phyloP scores from a whole-genome alignment of 2,888 invertebrate genomes.

The Cryptocephalus primarius region DNA sequence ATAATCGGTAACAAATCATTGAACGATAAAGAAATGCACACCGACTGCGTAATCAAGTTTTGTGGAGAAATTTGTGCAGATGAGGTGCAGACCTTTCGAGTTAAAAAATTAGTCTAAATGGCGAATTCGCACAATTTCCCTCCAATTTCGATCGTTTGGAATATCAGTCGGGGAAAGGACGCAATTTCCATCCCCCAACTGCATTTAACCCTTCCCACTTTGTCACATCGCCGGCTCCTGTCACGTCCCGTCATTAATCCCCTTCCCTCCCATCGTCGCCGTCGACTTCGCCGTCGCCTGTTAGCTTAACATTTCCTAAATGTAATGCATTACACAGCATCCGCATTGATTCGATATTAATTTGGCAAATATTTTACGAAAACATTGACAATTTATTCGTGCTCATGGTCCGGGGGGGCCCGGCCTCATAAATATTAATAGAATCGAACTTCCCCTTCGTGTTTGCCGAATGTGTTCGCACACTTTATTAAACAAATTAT shows the following conservation, averaged over 20 bases:
- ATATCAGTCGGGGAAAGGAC: too few relatives aligned
- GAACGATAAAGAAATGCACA: too few relatives aligned
- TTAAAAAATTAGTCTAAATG: too few relatives aligned
- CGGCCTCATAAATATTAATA: slow-evolving; percentile 31
- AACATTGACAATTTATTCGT: slow-evolving; percentile 33
- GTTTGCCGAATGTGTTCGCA: slow-evolving; percentile 13
- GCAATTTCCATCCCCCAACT: too few relatives aligned
- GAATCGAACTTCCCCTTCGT: slow-evolving; percentile 6
- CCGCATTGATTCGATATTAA: slow-evolving; percentile 31
- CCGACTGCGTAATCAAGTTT: too few relatives aligned
- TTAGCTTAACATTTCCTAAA: slow-evolving; percentile 22
- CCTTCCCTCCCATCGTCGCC: slow-evolving; percentile 12
- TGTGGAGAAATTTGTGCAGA: too few relatives aligned
- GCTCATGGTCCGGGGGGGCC: slow-evolving; percentile 26
- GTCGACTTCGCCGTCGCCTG: slow-evolving; percentile 4
- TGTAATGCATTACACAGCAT: slow-evolving; percentile 26
- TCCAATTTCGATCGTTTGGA: too few relatives aligned
- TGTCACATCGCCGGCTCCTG: too few relatives aligned
- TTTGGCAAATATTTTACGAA: slow-evolving; percentile 34
- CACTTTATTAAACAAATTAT: slow-evolving; percentile 18
- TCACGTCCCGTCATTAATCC: not conserved
- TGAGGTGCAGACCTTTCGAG: too few relatives aligned
- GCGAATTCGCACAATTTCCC: too few relatives aligned
- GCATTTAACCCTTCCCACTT: too few relatives aligned
- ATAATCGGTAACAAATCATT: too few relatives aligned